Conservation (phyloP, 2,113 vertebrate genomes). For the Dinomys branickii region DNA sequence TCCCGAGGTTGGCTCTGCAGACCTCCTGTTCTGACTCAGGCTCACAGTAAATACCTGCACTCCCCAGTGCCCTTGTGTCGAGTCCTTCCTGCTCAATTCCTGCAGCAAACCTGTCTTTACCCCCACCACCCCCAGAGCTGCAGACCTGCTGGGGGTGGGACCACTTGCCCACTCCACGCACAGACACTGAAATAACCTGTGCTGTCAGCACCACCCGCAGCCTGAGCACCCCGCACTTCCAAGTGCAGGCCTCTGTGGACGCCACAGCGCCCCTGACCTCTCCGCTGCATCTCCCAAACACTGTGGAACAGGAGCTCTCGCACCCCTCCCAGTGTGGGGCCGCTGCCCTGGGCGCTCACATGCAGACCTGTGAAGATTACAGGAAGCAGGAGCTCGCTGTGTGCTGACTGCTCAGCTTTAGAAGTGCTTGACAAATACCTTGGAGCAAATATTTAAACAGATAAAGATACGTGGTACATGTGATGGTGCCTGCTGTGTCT, state of each 20-base stretch:
- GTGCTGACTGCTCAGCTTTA: background rate
- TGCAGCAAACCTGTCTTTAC: background rate
- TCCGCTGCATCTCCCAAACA: no score
- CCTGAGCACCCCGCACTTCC: background rate
- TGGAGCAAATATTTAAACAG: background rate
- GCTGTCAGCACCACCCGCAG: background rate
- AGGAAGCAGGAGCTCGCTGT: background rate
- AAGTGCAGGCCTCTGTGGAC: background rate
- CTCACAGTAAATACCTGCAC: background rate
- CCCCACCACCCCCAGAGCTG: background rate
- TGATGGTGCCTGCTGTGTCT: background rate
- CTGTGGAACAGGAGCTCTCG: background rate
- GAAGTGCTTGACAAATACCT: background rate
- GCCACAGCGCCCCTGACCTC: background rate
- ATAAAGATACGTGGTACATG: background rate
- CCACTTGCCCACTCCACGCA: background rate
- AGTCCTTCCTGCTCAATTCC: background rate
- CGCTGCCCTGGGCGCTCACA: background rate
- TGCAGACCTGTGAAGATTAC: background rate
- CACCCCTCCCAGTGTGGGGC: background rate
- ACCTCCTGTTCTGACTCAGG: background rate
- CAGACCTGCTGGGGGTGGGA: background rate
- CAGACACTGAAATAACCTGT: background rate
- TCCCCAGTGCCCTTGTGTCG: background rate
- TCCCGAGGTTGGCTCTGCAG: background rate